Conservation (phyloP, 2,113 vertebrate species). For the Entosphenus tridentatus region DNA sequence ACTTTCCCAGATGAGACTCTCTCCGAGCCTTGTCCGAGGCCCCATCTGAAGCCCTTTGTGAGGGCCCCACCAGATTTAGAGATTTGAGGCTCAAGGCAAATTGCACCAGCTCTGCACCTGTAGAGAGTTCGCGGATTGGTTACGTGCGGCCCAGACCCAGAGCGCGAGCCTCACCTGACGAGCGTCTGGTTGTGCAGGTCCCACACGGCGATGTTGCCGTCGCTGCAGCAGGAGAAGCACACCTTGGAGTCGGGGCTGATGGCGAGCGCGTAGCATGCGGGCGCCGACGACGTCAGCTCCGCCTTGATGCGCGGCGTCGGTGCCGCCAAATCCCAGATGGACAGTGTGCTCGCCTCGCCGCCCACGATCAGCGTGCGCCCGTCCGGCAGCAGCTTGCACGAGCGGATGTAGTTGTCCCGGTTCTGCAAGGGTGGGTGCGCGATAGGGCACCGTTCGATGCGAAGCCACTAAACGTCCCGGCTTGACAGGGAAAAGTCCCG, state of each 20-base stretch:
- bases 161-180: constrained; percentile 37
- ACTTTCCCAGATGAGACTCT: no score
- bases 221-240: constrained; percentile 92
- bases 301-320: constrained; percentile 87
- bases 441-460: not conserved
- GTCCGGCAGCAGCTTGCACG: constrained; percentile 79
- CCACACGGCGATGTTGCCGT: constrained; percentile 90
- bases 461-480: not conserved
- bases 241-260: constrained; percentile 95
- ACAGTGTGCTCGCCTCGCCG: constrained; percentile 71
- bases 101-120: no score
- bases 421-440: constrained; percentile 29
- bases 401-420: constrained; percentile 92
- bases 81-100: no score
- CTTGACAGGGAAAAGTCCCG: not conserved
- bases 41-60: no score
- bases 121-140: no score
- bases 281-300: constrained; percentile 73
- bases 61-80: no score
- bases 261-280: constrained; percentile 78
- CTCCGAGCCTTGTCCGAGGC: no score
- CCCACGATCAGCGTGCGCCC: constrained; percentile 87
- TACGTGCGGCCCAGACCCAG: no score
- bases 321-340: constrained; percentile 90
- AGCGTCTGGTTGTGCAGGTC: constrained; percentile 93